phyloP scores from a whole-genome alignment of 1,140 invertebrate genomes.

The Venturia canescens region DNA sequence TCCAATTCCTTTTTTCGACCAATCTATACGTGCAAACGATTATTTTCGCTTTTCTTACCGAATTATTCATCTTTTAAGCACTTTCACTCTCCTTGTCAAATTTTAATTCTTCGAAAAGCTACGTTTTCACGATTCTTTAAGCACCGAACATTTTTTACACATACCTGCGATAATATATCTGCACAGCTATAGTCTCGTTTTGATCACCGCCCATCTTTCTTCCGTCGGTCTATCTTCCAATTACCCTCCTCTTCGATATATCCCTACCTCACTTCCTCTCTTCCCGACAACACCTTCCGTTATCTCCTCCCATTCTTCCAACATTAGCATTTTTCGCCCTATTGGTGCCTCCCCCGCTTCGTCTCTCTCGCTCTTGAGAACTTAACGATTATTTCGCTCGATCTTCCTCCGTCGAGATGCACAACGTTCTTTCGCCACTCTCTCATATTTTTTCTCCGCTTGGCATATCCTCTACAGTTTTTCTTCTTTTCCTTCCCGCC shows the following conservation, averaged over 20 bases:
- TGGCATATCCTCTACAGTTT: neutral
- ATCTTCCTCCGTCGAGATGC: neutral
- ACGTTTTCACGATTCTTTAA: no score
- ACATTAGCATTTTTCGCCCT: slow-evolving; percentile 23
- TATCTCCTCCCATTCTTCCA: slow-evolving; percentile 20
- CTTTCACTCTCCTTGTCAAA: no score
- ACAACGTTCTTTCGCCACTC: neutral
- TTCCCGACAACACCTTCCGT: slow-evolving; percentile 25
- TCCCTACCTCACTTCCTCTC: neutral
- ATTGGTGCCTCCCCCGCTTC: neutral
- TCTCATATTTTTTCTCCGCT: neutral
- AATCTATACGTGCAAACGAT: no score
- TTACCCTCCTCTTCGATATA: slow-evolving; percentile 16
- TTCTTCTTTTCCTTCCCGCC: neutral
- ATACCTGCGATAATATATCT: neutral
- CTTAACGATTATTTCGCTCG: no score
- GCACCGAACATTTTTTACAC: no score
- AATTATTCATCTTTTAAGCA: no score
- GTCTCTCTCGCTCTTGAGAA: neutral
- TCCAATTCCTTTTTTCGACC: neutral
- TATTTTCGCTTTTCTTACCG: no score
- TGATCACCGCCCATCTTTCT: neutral
- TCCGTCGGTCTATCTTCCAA: neutral
- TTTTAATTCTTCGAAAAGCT: no score
- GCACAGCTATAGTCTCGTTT: neutral